phyloP scores from a whole-genome alignment of 2,113 vertebrate genomes.

The Azemiops feae region DNA sequence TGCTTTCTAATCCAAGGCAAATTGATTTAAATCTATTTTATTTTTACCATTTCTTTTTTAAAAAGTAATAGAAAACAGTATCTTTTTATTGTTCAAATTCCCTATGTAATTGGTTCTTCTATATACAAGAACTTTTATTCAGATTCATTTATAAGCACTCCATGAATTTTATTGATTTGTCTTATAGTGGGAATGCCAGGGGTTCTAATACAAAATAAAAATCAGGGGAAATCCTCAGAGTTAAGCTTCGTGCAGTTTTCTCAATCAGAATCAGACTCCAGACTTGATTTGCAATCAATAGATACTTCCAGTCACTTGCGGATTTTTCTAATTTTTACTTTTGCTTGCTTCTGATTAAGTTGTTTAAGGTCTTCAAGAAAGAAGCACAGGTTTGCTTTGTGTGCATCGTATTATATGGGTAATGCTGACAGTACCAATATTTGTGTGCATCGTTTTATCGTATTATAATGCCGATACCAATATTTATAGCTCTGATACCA shows the following conservation, averaged over 20 bases:
- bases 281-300: not conserved
- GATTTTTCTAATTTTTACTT: not conserved
- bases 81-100: not conserved
- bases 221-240: not conserved
- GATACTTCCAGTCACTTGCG: not conserved
- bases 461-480: no score
- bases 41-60: not conserved
- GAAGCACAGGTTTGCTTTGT: not conserved
- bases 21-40: not conserved
- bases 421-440: not conserved
- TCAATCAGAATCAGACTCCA: not conserved
- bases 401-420: not conserved
- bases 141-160: not conserved
- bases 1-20: constrained; percentile 9
- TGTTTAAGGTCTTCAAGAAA: constrained; percentile 3
- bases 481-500: no score
- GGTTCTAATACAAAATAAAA: not conserved
- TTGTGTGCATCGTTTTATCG: no score
- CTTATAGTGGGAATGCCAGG: not conserved
- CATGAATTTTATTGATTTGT: not conserved
- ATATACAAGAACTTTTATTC: not conserved
- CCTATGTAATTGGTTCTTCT: not conserved
- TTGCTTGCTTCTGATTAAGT: not conserved
- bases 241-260: not conserved
- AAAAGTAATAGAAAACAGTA: not conserved